Percentiles rank a stretch among this genome's conserved stretches.
Evolutionary conservation across 92 coral and sea anemone species (phyloP).

Genomic region (Diadumene lineata): DNA sequence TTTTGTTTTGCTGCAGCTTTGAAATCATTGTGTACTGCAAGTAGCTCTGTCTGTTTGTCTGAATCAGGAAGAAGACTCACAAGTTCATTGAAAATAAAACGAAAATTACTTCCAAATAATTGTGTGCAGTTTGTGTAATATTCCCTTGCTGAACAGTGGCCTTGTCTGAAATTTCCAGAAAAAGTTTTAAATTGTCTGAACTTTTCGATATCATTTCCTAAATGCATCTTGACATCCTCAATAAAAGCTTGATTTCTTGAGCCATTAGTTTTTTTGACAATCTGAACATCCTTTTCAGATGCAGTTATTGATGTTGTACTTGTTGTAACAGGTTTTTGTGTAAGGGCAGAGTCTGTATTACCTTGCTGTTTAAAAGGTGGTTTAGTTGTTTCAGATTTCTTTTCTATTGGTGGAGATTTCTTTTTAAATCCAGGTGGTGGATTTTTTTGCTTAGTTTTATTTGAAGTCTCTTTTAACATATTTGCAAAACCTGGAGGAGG

Average conservation of each 20-base stretch:
- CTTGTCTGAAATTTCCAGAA: conserved; percentile 83
- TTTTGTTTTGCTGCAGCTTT: conserved; percentile 58
- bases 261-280: conserved; percentile 34
- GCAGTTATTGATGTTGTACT: conserved; percentile 4
- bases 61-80: conserved; percentile 86
- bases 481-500: conserved; percentile 61
- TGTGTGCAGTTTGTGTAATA: conserved; percentile 74
- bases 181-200: conserved; percentile 78
- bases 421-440: conserved; percentile 21
- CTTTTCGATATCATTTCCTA: conserved; percentile 60
- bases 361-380: background rate
- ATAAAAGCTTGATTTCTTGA: conserved; percentile 76
- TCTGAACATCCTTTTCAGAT: conserved; percentile 19
- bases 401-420: conserved; percentile 12
- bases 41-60: conserved; percentile 65
- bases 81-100: conserved; percentile 67
- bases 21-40: conserved; percentile 78
- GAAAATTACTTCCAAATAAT: conserved; percentile 66
- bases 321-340: conserved; percentile 29
- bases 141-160: conserved; percentile 63
- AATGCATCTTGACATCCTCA: conserved; percentile 58
- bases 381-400: conserved; percentile 17
- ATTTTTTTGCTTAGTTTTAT: conserved; percentile 25
- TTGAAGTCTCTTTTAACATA: conserved; percentile 37
- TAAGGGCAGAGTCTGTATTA: background rate